Conservation (phyloP, 1,140 invertebrate species). For the Calephelis nemesis region DNA sequence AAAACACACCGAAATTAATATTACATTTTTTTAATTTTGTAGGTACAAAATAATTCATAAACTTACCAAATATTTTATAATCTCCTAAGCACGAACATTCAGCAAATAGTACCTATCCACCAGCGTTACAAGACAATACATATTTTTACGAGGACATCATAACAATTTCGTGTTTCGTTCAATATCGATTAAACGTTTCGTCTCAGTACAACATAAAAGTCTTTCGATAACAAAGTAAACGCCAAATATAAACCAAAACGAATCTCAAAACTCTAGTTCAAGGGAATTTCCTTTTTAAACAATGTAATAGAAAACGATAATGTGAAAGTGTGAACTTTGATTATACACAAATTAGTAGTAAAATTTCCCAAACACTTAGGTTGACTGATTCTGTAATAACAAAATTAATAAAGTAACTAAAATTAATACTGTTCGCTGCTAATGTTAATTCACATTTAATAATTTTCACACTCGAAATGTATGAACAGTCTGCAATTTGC, state of each 20-base stretch:
- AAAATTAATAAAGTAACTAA: neutral
- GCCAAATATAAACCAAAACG: constrained; percentile 50
- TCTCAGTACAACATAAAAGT: neutral
- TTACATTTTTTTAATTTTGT: too few relatives aligned
- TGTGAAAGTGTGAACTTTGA: constrained; percentile 35
- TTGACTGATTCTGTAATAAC: neutral
- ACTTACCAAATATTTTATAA: constrained; percentile 3
- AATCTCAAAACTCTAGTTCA: constrained; percentile 38
- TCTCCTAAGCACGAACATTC: neutral
- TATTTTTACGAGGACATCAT: neutral
- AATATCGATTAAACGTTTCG: constrained; percentile 1
- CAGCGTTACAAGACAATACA: neutral
- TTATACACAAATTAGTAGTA: constrained; percentile 10
- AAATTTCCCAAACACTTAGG: neutral
- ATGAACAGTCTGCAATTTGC: constrained; percentile 22
- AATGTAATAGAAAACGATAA: constrained; percentile 40
- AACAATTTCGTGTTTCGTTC: neutral
- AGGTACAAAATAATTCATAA: neutral
- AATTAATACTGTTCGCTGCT: constrained; percentile 6
- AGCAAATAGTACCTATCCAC: constrained; percentile 8
- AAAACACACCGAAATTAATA: too few relatives aligned
- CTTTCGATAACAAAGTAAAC: constrained; percentile 39
- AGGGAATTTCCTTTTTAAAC: constrained; percentile 41
- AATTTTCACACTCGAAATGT: constrained; percentile 21
- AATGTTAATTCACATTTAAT: constrained; percentile 22